Evolutionary conservation across 2,113 vertebrate genomes (phyloP).

Genomic region (Megatriorchis doriae): DNA sequence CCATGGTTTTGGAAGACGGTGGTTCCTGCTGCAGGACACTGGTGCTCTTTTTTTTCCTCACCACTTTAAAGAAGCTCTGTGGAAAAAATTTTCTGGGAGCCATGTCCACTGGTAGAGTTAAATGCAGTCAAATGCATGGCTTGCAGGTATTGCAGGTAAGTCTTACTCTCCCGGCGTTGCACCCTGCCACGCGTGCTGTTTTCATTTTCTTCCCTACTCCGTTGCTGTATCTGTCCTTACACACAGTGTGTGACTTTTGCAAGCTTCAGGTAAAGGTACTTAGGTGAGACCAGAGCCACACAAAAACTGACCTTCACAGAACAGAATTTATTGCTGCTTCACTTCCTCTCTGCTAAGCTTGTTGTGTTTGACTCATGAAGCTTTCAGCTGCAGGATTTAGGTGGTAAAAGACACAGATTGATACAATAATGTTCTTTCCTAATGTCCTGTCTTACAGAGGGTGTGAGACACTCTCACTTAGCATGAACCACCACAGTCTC

Average conservation of each 20-base stretch:
- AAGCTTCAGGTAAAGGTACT: background rate
- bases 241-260: background rate
- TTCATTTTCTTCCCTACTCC: background rate
- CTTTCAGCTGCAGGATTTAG: background rate
- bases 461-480: background rate
- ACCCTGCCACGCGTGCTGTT: rapidly evolving
- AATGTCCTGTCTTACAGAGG: background rate
- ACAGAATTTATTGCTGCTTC: background rate
- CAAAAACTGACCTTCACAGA: background rate
- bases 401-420: background rate
- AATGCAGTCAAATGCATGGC: background rate
- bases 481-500: background rate
- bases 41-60: background rate
- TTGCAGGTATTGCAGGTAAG: background rate
- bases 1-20: background rate
- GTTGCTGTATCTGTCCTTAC: background rate
- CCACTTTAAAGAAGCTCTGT: background rate
- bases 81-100: background rate
- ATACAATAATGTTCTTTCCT: background rate
- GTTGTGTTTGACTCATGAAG: rapidly evolving
- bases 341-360: background rate
- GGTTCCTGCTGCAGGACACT: background rate
- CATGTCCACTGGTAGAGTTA: background rate
- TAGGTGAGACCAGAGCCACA: background rate
- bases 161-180: rapidly evolving